Evolutionary conservation across 1,140 invertebrate species (phyloP).

Genomic region (Bombus sibiricus): DNA sequence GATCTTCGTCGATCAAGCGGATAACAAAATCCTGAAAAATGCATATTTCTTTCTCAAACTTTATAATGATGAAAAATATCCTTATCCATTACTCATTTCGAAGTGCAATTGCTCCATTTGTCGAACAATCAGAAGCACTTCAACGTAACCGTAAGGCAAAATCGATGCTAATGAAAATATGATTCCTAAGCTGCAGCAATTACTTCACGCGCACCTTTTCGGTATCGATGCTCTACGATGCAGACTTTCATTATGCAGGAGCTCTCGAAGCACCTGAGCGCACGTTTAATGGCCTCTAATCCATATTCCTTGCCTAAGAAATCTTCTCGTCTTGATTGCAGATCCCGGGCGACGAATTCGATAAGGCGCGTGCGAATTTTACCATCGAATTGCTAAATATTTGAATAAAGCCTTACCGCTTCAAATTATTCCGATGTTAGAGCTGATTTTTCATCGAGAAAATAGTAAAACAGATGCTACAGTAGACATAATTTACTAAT

Average conservation of each 20-base stretch:
- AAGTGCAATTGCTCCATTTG: background rate
- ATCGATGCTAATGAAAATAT: background rate
- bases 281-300: conserved; percentile 1
- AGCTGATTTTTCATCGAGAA: background rate
- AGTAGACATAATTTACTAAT: too few relatives aligned
- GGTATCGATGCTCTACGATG: too few relatives aligned
- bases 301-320: background rate
- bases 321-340: background rate
- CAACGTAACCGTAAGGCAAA: background rate
- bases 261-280: background rate
- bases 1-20: background rate
- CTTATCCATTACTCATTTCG: background rate
- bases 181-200: background rate
- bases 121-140: background rate
- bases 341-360: background rate
- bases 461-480: background rate
- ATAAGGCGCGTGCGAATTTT: too few relatives aligned
- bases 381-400: background rate
- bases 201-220: background rate
- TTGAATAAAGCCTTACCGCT: background rate
- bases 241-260: background rate
- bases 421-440: background rate
- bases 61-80: background rate
- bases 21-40: background rate
- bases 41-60: background rate